Evolutionary conservation across 2,797 vertebrate species (phyloP), one percentile per base, ranked within the genome.

Genomic region (Epinephelus coioides): DNA sequence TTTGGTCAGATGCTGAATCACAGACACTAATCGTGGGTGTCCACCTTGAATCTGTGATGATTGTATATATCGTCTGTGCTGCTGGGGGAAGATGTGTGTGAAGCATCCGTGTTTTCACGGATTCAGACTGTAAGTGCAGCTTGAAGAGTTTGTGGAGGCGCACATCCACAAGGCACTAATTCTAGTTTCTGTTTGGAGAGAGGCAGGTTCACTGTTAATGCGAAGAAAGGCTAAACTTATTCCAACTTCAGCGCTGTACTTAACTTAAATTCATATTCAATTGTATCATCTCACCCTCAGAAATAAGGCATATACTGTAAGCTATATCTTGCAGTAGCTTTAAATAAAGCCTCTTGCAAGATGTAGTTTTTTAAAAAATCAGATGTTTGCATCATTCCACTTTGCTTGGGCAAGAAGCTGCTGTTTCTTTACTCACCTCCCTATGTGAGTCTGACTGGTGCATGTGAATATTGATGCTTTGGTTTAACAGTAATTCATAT

Each of bases 341-440:
- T 27, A 10, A 43, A 1, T 30, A 27, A 38, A 44, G 18, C 23
- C 60, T 19, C 21, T 38, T 64, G 19, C 4, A 15, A 54, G 49
- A 46, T 21, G 30, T 15, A 44, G 5, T 25, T 43, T 11, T 25
- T 0, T 5, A 19, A 38, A 53, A 43, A 9, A 34, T 25, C 43
- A 49, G 5, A 55, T 21, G 40, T 81, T 74, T 81, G 72, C 65
- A 73, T 71, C 65, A 47, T 75, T 47, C 18, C 30, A 27, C 15
- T 6, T 19, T 50, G 34, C 11, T 23, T 21, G 8, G 34, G 43
- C 72, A 59, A 54, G 38, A 70, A 6, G 43, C 68, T 67, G 50
- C 62, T 73, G 44, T 65, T 75, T 62, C 30, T 46, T 25, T 34
- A 43, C 78, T 71, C 50, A 62, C 60, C 43, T 56, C 47, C 14